Evolutionary conservation across 2,888 invertebrate genomes (phyloP).

Genomic region (Drosophila quinaria): DNA sequence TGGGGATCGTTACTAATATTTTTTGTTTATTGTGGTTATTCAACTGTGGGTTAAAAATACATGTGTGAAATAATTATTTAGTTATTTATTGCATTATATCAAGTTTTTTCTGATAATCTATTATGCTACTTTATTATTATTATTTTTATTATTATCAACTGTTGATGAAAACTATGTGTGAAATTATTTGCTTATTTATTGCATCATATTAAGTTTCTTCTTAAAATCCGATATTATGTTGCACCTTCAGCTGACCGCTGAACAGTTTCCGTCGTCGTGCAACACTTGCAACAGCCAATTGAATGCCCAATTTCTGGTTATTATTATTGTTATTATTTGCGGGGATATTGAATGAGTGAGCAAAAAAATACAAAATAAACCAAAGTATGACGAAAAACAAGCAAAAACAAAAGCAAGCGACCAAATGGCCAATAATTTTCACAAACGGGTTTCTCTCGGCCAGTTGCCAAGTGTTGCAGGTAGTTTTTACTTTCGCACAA

Average conservation of each 20-base stretch:
- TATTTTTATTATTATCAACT: no score
- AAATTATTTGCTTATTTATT: conserved; percentile 16
- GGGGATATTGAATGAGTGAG: conserved; percentile 2
- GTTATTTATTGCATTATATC: not conserved
- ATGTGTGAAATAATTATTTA: conserved; percentile 11
- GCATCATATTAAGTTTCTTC: not conserved
- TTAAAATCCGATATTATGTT: not conserved
- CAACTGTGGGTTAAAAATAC: conserved; percentile 46
- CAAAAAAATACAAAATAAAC: conserved; percentile 10
- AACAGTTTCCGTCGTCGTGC: conserved; percentile 19
- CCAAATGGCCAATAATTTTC: conserved; percentile 69
- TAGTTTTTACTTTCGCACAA: conserved; percentile 81
- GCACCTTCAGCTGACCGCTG: conserved; percentile 34
- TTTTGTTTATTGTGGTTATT: conserved; percentile 21
- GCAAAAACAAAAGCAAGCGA: conserved; percentile 44
- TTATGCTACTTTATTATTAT: not conserved
- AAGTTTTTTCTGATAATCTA: not conserved
- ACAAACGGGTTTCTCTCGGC: conserved; percentile 71
- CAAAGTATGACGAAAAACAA: conserved; percentile 35
- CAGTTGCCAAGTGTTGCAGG: conserved; percentile 66
- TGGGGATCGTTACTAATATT: conserved; percentile 21
- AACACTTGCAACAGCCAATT: conserved; percentile 42
- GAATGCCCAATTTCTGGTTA: conserved; percentile 48
- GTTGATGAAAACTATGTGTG: conserved; percentile 2
- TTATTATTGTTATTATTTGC: conserved; percentile 22